Base-by-base conservation (phyloP, 2,113 vertebrate species). In the Forbesichthys agassizii region DNA sequence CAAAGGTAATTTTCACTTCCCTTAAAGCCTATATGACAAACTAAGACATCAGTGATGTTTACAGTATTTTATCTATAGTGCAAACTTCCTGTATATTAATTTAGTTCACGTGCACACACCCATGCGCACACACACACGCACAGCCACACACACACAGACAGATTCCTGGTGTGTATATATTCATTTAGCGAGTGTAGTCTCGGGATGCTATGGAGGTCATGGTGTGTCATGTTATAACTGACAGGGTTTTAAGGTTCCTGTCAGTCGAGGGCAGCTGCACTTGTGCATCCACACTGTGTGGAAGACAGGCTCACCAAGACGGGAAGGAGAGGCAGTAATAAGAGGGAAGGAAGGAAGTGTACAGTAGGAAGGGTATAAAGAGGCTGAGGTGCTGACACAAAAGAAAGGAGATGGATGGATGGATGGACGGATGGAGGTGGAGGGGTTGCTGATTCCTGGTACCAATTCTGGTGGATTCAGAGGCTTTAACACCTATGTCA, bases 201-300 rank as follows among this genome's bases (percentile, higher is more conserved):
- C 33, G 57, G 58, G 73, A 86, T 79, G 77, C 75, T 8, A 9
- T 48, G 48, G 78, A 84, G 85, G 88, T 91, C 88, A 86, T 49
- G 48, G 57, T 48, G 64, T 49, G 53, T 86, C 84, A 75, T 90
- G 84, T 88, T 73, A 64, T 81, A 81, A 90, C 77, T 92, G 92
- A 90, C 86, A 80, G 91, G 83, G 73, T 78, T 86, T 83, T 87
- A 83, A 88, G 86, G 80, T 86, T 78, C 78, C 81, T 86, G 90
- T 90, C 92, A 87, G 83, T 88, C 77, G 87, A 81, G 72, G 77
- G 85, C 62, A 89, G 82, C 82, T 85, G 58, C 73, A 79, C 75
- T 64, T 58, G 68, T 68, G 60, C 68, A 68, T 73, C 54, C 49
- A 69, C 46, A 64, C 51, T 47, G 72, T 75, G 64, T 18, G 71